Conservation (phyloP, 1,140 invertebrate species). For the Mactra quadrangularis region DNA sequence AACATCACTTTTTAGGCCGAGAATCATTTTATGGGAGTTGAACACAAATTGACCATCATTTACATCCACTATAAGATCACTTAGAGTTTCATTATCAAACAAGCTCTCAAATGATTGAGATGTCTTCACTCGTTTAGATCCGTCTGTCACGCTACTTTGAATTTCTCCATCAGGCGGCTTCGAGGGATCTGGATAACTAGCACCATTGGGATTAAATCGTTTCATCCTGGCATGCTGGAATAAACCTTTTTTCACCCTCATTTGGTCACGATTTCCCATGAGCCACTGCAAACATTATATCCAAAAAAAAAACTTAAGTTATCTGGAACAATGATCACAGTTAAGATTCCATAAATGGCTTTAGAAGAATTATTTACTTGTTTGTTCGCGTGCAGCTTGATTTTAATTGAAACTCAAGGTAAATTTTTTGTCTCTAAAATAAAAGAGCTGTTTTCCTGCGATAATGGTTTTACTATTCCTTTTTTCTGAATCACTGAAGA, state of each 20-base stretch:
- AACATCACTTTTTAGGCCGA: constrained; percentile 78
- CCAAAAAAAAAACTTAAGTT: too few relatives aligned
- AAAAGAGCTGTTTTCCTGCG: too few relatives aligned
- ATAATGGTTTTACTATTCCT: too few relatives aligned
- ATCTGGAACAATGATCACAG: too few relatives aligned
- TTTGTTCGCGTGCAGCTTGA: too few relatives aligned
- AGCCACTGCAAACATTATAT: too few relatives aligned
- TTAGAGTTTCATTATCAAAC: constrained; percentile 78
- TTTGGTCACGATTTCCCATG: constrained; percentile 45
- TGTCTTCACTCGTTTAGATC: constrained; percentile 78
- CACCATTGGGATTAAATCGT: constrained; percentile 69
- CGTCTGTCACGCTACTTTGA: constrained; percentile 57
- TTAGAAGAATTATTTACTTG: too few relatives aligned
- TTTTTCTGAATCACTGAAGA: too few relatives aligned
- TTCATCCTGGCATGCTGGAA: constrained; percentile 68
- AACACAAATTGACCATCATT: constrained; percentile 77
- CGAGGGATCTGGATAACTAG: constrained; percentile 73
- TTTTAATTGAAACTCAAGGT: too few relatives aligned
- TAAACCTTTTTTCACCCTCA: constrained; percentile 52
- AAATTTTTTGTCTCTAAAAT: too few relatives aligned
- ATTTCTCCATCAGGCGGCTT: constrained; percentile 72
- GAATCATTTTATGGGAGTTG: constrained; percentile 79
- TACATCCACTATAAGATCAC: constrained; percentile 77
- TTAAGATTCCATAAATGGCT: too few relatives aligned
- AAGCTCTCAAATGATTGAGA: constrained; percentile 78